Evolutionary conservation across 2,797 vertebrate species (phyloP).

Genomic region (Furcifer pardalis): DNA sequence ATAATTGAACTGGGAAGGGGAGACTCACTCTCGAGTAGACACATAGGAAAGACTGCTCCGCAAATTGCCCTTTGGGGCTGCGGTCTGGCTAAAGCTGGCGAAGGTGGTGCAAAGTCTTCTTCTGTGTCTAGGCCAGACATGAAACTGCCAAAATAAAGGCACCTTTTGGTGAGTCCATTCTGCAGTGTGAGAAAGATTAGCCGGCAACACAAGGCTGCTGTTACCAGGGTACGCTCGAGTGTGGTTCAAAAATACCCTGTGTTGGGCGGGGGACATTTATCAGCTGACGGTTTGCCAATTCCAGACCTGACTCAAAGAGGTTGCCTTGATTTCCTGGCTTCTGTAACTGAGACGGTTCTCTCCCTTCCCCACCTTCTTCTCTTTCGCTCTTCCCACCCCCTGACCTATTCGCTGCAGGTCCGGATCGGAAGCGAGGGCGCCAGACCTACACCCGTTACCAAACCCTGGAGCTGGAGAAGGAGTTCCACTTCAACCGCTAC

Average conservation of each 20-base stretch:
- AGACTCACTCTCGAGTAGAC: background rate
- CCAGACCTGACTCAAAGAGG: background rate
- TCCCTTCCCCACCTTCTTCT: background rate
- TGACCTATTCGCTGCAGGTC: slow-evolving; percentile 75
- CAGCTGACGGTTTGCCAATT: background rate
- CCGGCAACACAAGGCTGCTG: no score
- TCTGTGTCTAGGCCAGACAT: no score
- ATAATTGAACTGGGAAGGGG: no score
- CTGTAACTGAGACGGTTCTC: slow-evolving; percentile 36
- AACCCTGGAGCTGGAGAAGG: slow-evolving; percentile 86
- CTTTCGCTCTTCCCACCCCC: fast-evolving
- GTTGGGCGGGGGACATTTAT: background rate
- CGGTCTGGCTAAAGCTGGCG: slow-evolving; percentile 23
- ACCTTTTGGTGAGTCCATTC: no score
- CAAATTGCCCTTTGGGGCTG: slow-evolving; percentile 30
- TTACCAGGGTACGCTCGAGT: no score
- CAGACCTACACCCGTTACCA: slow-evolving; percentile 89
- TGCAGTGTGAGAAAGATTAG: no score
- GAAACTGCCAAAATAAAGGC: no score
- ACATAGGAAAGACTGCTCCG: no score
- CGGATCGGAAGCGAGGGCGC: slow-evolving; percentile 86
- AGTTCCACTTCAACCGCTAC: slow-evolving; percentile 88
- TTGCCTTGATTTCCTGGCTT: slow-evolving; percentile 11
- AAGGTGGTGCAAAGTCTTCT: no score
- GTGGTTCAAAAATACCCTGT: no score